Conservation (phyloP, 2,888 invertebrate genomes). For the Pterostichus madidus region DNA sequence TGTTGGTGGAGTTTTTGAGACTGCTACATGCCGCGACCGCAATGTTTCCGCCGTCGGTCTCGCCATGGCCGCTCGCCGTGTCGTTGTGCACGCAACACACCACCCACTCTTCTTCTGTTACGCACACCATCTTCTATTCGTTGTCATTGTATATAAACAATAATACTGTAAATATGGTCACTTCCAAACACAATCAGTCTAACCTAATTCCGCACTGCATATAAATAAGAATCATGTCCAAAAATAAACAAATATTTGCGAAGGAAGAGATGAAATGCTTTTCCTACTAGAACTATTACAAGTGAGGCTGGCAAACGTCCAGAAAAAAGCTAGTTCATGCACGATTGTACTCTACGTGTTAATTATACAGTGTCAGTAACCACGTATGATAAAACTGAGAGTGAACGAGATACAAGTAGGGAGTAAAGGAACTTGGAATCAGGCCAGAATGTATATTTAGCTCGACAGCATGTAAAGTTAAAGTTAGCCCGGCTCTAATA, state of each 20-base stretch:
- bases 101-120: conserved; percentile 74
- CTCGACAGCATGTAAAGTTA: conserved; percentile 45
- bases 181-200: neutral
- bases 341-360: conserved; percentile 47
- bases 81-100: conserved; percentile 77
- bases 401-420: conserved; percentile 56
- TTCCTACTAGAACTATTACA: conserved; percentile 43
- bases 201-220: conserved; percentile 38
- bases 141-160: conserved; percentile 2
- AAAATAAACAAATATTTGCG: conserved; percentile 59
- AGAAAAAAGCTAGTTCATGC: conserved; percentile 51
- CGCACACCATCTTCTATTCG: conserved; percentile 78
- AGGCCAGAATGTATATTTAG: conserved; percentile 62
- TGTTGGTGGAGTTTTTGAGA: conserved; percentile 70
- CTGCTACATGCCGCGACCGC: neutral
- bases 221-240: conserved; percentile 20
- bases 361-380: conserved; percentile 52
- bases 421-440: conserved; percentile 65
- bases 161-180: neutral
- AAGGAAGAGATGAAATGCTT: conserved; percentile 24
- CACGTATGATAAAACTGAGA: conserved; percentile 43
- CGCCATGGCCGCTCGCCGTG: conserved; percentile 75
- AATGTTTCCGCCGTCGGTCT: conserved; percentile 67
- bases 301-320: conserved; percentile 41
- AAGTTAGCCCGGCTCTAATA: conserved; percentile 53